Conservation (phyloP, 2,888 invertebrate species). For the Petrophora chlorosata region DNA sequence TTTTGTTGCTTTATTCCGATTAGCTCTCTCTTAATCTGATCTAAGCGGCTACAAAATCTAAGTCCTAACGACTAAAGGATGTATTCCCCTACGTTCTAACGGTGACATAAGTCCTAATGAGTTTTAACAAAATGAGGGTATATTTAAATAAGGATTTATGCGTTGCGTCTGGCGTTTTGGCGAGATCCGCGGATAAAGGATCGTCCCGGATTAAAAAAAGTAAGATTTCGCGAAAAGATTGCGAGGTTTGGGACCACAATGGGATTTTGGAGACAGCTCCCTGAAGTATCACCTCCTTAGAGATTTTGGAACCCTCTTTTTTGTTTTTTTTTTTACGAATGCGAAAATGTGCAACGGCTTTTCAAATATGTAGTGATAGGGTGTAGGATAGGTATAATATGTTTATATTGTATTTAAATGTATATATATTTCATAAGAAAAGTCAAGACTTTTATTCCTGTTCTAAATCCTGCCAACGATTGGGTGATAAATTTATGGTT, state of each 20-base stretch:
- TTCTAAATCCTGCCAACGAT: no score
- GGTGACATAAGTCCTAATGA: constrained; percentile 44
- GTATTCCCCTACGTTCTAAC: constrained; percentile 33
- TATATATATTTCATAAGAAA: no score
- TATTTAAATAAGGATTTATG: constrained; percentile 84
- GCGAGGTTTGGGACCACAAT: constrained; percentile 61
- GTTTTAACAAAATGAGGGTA: constrained; percentile 54
- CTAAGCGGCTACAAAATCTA: constrained; percentile 47
- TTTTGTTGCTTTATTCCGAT: constrained; percentile 48
- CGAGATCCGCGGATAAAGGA: constrained; percentile 79
- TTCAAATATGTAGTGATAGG: no score
- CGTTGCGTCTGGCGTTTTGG: constrained; percentile 81
- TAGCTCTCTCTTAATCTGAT: constrained; percentile 22
- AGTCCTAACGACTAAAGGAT: constrained; percentile 33
- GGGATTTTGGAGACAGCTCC: constrained; percentile 47
- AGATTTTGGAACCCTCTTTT: constrained; percentile 42
- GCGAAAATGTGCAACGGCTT: constrained; percentile 7
- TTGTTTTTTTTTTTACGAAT: constrained; percentile 27
- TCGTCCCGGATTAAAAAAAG: constrained; percentile 65
- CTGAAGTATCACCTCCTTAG: constrained; percentile 53
- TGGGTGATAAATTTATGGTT: no score
- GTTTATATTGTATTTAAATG: no score
- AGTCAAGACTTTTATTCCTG: no score
- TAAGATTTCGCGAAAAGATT: constrained; percentile 60
- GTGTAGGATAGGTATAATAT: no score